phyloP scores from a whole-genome alignment of 2,113 vertebrate genomes.

The Prunella fulvescens region DNA sequence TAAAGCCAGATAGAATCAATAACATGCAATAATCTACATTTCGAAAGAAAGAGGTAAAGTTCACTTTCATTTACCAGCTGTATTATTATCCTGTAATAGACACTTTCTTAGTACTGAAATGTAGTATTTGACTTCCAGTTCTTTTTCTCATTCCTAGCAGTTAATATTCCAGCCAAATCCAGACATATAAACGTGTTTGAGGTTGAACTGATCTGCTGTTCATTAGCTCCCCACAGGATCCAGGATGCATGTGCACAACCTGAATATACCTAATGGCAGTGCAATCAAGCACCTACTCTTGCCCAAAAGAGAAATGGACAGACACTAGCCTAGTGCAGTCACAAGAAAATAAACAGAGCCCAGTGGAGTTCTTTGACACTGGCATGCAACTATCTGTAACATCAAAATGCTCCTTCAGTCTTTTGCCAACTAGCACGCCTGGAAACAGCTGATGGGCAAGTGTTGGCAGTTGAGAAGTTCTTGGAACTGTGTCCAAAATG shows the following conservation, averaged over 20 bases:
- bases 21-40: neutral
- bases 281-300: neutral
- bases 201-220: neutral
- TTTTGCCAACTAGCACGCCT: neutral
- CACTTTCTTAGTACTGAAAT: neutral
- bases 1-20: neutral
- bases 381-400: neutral
- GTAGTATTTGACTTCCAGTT: neutral
- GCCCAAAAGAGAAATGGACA: neutral
- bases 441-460: neutral
- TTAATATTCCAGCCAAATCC: neutral
- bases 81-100: neutral
- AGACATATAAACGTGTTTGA: neutral
- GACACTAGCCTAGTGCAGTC: neutral
- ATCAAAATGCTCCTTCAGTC: neutral
- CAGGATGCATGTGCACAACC: neutral
- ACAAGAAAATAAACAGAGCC: neutral
- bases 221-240: neutral
- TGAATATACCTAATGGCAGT: neutral
- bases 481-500: neutral
- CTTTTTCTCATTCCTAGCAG: neutral
- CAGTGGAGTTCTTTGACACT: neutral
- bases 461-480: neutral
- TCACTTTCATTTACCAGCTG: neutral
- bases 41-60: neutral